A percentile compares a stretch with the other conserved stretches of the same genome.
Evolutionary conservation across 2,113 vertebrate species (phyloP).

Genomic region (Apteryx owenii): DNA sequence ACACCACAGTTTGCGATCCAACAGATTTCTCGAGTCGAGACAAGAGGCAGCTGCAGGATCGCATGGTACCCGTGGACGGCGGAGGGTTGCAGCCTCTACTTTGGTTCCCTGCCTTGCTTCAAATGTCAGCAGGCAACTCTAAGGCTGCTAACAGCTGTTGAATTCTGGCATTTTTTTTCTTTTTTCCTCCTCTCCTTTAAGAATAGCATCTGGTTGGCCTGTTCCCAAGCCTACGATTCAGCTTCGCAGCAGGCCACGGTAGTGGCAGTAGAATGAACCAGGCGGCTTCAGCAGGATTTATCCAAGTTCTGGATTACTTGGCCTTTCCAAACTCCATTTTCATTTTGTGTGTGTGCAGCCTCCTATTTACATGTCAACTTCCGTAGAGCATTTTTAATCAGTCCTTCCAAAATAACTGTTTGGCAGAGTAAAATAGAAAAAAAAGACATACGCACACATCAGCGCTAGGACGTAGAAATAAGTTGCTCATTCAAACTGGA

Average conservation of each 20-base stretch:
- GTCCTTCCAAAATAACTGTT: neutral
- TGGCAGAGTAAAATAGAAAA: neutral
- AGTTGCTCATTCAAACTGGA: accelerated
- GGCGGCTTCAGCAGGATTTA: neutral
- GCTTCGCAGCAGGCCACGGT: neutral
- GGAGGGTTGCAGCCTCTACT: neutral
- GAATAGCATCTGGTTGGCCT: conserved; percentile 16
- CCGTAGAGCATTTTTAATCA: too few relatives aligned
- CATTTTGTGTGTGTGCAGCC: accelerated
- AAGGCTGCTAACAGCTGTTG: neutral
- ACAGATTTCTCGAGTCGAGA: neutral
- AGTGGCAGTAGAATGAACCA: neutral
- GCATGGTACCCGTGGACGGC: neutral
- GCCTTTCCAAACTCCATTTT: accelerated
- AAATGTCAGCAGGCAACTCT: neutral
- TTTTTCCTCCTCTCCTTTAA: neutral
- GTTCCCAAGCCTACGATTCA: neutral
- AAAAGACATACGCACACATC: neutral
- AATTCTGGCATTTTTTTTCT: neutral
- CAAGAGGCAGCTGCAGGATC: neutral
- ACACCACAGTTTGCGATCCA: accelerated
- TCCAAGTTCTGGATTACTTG: neutral
- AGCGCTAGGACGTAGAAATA: neutral
- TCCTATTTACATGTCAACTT: neutral
- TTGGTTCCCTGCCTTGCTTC: accelerated